phyloP scores from a whole-genome alignment of 1,140 invertebrate genomes.

The Chlorops oryzae region DNA sequence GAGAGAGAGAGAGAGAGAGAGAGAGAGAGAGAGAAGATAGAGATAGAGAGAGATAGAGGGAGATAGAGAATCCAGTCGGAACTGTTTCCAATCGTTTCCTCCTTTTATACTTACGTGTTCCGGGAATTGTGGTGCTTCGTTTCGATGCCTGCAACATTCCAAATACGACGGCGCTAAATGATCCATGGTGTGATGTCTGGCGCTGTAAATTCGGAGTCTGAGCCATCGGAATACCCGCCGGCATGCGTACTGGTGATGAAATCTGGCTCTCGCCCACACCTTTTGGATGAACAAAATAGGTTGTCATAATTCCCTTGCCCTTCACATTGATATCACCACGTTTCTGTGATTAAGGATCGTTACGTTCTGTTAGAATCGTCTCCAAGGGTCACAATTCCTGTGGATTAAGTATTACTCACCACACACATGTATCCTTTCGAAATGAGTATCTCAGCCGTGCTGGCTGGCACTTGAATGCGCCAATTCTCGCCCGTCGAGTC shows the following conservation, averaged over 20 bases:
- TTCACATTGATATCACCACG: conserved; percentile 84
- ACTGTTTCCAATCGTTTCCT: not conserved
- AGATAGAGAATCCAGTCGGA: no score
- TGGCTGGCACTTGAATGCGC: conserved; percentile 79
- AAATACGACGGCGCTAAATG: conserved; percentile 79
- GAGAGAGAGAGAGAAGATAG: not conserved
- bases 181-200: conserved; percentile 67
- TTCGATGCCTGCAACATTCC: conserved; percentile 74
- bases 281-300: conserved; percentile 76
- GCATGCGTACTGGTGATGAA: conserved; percentile 38
- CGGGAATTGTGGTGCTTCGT: conserved; percentile 54
- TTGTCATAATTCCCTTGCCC: conserved; percentile 93
- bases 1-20: conserved; percentile 1
- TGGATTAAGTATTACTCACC: conserved; percentile 19
- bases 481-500: conserved; percentile 84
- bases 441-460: conserved; percentile 60
- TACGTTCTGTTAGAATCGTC: conserved; percentile 3
- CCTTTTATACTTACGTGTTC: conserved; percentile 49
- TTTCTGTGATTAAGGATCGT: conserved; percentile 53
- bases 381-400: not conserved
- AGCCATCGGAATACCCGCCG: conserved; percentile 37
- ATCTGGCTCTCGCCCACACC: conserved; percentile 50
- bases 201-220: conserved; percentile 51
- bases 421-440: conserved; percentile 42
- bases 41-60: no score